Evolutionary conservation across 2,888 invertebrate genomes (phyloP).

Genomic region (Cryptosula pallasiana): DNA sequence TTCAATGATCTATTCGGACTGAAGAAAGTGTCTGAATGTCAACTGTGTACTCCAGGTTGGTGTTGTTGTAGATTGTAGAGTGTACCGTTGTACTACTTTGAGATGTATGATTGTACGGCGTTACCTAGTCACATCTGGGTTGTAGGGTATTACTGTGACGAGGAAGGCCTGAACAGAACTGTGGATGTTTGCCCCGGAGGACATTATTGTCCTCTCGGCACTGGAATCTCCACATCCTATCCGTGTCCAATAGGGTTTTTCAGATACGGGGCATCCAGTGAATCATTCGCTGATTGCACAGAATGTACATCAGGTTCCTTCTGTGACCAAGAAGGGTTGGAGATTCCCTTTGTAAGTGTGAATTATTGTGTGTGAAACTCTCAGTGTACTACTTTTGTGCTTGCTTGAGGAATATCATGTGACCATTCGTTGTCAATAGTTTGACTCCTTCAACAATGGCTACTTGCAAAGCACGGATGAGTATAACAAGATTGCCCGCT

Average conservation of each 20-base stretch:
- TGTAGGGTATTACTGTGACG: slow-evolving; percentile 42
- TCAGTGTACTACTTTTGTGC: too few relatives aligned
- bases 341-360: slow-evolving; percentile 32
- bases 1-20: slow-evolving; percentile 40
- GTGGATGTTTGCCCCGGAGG: slow-evolving; percentile 45
- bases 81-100: too few relatives aligned
- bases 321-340: slow-evolving; percentile 44
- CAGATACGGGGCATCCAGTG: slow-evolving; percentile 45
- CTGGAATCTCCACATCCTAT: slow-evolving; percentile 35
- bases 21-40: slow-evolving; percentile 42
- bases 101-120: neutral
- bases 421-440: too few relatives aligned
- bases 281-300: slow-evolving; percentile 47
- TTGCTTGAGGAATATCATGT: too few relatives aligned
- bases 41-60: slow-evolving; percentile 38
- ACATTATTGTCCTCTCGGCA: slow-evolving; percentile 48
- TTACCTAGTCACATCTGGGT: neutral
- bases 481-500: too few relatives aligned
- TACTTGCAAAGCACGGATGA: too few relatives aligned
- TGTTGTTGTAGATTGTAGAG: too few relatives aligned
- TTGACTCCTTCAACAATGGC: neutral
- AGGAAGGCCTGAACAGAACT: slow-evolving; percentile 37
- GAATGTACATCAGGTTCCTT: slow-evolving; percentile 48
- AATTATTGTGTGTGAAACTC: too few relatives aligned
- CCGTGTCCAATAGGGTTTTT: slow-evolving; percentile 50